phyloP scores from a whole-genome alignment of 2,113 vertebrate genomes.

The Nothoprocta perdicaria region DNA sequence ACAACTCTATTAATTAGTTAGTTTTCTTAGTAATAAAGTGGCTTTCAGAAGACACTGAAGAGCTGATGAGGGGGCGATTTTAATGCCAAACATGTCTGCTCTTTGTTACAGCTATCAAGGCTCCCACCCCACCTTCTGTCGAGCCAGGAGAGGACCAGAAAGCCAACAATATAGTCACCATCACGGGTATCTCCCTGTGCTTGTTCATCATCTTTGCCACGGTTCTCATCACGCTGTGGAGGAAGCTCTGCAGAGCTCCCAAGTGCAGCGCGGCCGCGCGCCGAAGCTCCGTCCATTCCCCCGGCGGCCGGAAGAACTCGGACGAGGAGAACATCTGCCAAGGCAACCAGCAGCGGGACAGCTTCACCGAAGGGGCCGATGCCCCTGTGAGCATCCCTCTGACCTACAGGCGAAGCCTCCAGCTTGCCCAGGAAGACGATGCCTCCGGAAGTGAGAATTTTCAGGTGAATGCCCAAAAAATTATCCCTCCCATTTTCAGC shows the following conservation, averaged over 20 bases:
- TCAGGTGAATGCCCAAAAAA: slow-evolving; percentile 87
- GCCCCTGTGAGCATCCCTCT: slow-evolving; percentile 71
- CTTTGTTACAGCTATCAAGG: slow-evolving; percentile 57
- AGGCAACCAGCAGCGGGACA: slow-evolving; percentile 83
- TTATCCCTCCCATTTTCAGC: slow-evolving; percentile 93
- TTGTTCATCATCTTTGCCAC: slow-evolving; percentile 90
- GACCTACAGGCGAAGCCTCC: slow-evolving; percentile 75
- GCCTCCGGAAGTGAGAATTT: slow-evolving; percentile 78
- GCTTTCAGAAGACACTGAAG: neutral
- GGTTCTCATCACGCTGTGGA: slow-evolving; percentile 89
- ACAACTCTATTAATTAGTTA: neutral
- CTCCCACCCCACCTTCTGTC: slow-evolving; percentile 55
- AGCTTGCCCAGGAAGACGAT: slow-evolving; percentile 71
- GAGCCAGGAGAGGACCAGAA: slow-evolving; percentile 68
- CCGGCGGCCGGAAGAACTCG: slow-evolving; percentile 86
- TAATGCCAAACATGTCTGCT: neutral
- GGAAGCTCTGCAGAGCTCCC: slow-evolving; percentile 85
- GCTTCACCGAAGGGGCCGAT: slow-evolving; percentile 82
- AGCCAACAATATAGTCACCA: slow-evolving; percentile 86
- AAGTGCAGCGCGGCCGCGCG: slow-evolving; percentile 81
- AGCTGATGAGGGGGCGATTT: neutral
- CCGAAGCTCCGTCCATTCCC: slow-evolving; percentile 82
- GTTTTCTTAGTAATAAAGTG: neutral
- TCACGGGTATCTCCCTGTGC: slow-evolving; percentile 91
- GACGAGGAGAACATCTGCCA: slow-evolving; percentile 92